Evolutionary conservation across 1,140 invertebrate genomes (phyloP), one percentile per base, ranked within the genome.

Genomic region (Nilaparvata lugens): DNA sequence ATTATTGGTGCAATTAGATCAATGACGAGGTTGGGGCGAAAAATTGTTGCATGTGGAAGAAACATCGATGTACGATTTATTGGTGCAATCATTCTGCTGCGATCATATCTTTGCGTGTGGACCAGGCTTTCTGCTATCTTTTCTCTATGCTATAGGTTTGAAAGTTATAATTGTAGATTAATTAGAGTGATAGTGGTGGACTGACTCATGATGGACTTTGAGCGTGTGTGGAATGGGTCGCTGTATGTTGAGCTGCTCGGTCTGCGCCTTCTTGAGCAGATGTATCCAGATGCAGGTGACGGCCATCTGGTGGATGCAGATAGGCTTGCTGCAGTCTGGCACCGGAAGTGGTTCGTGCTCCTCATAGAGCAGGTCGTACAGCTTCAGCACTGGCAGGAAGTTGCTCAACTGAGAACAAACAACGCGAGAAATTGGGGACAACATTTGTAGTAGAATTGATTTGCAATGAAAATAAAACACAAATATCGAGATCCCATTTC

Each of bases 211-310:
- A 72, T 96, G 93, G 40, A 84, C 80, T 74, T 90, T 87, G 0
- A 96, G 75, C 51, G 89, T 87, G 63, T 83, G 82, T 0, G 93
- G 93, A 69, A 95, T 82, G 0, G 89, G 84, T 64, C 88, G 74
- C 55, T 83, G 84, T 68, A 91, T 84, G 64, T 84, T 88, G 58
- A 84, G 82, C 65, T 88, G 86, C 65, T 93, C 89, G 13, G 81
- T 80, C 69, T 93, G 88, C 9, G 93, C 93, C 75, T 97, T 97
- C 72, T 94, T 96, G 61, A 92, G 78, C 35, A 97, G 77, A 76
- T 97, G 94, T 69, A 97, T 93, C 92, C 94, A 97, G 70, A 97
- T 96, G 68, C 92, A 96, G 5, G 92, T 92, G 42, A 91, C 87
- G 1, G 95, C 92, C 85, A 97, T 89, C 74, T 91, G 89, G 69